Conservation (phyloP, 2,888 invertebrate species). For the Lordiphosa fenestrarum region DNA sequence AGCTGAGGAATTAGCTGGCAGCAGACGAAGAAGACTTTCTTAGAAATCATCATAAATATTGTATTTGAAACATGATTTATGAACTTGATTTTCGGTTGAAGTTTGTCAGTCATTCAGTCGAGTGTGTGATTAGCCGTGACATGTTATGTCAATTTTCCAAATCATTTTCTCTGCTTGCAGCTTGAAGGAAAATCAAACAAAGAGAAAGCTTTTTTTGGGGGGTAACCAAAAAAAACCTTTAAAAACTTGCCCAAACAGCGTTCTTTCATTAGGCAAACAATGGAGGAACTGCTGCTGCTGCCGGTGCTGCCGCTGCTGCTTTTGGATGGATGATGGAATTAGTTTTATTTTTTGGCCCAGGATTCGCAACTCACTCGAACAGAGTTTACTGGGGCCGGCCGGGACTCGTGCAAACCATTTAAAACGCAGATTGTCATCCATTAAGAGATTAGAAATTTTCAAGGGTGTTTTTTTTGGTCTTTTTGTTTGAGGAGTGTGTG, state of each 20-base stretch:
- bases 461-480: constrained; percentile 59
- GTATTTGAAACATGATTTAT: constrained; percentile 59
- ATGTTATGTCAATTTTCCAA: constrained; percentile 70
- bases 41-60: constrained; percentile 68
- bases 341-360: constrained; percentile 64
- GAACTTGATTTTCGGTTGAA: constrained; percentile 50
- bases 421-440: constrained; percentile 76
- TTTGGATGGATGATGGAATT: constrained; percentile 65
- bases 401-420: constrained; percentile 68
- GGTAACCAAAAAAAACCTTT: constrained; percentile 53
- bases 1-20: constrained; percentile 48
- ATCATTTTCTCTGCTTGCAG: constrained; percentile 55
- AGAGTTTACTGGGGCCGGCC: constrained; percentile 16
- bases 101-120: constrained; percentile 46
- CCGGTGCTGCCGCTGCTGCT: constrained; percentile 1
- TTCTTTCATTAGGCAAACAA: constrained; percentile 75
- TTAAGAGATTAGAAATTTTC: constrained; percentile 75
- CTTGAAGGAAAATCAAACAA: constrained; percentile 55
- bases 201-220: constrained; percentile 10
- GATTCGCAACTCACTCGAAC: constrained; percentile 12
- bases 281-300: constrained; percentile 25
- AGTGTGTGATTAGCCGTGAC: constrained; percentile 69
- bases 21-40: constrained; percentile 16
- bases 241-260: constrained; percentile 72
- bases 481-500: constrained; percentile 10